Conservation (phyloP, 1,140 invertebrate genomes). For the Berghia stephanieae region DNA sequence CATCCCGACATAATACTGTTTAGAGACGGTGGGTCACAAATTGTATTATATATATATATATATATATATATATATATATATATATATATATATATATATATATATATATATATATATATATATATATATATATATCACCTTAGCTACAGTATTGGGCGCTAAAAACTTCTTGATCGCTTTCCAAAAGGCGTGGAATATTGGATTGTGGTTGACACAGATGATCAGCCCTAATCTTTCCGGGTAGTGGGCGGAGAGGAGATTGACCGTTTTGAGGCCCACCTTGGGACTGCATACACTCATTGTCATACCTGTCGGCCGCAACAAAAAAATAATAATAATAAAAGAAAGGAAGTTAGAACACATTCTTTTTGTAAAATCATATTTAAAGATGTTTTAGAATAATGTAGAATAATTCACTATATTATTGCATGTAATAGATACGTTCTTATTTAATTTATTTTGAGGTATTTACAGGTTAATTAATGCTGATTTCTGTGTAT, state of each 20-base stretch:
- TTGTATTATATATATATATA: background rate
- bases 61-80: background rate
- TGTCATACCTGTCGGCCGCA: constrained; percentile 57
- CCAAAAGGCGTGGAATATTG: constrained; percentile 63
- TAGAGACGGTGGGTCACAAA: too few relatives aligned
- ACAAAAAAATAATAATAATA: too few relatives aligned
- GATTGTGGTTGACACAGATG: constrained; percentile 61
- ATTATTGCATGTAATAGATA: too few relatives aligned
- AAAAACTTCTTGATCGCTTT: constrained; percentile 62
- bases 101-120: background rate
- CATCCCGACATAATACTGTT: too few relatives aligned
- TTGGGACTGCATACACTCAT: constrained; percentile 61
- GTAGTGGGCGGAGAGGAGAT: constrained; percentile 58
- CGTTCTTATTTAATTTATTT: background rate
- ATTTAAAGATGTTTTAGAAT: background rate
- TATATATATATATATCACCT: constrained; percentile 27
- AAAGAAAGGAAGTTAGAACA: background rate
- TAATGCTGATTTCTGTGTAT: too few relatives aligned
- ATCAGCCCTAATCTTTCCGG: constrained; percentile 62
- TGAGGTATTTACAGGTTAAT: background rate
- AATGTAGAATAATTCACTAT: too few relatives aligned
- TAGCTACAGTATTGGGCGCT: constrained; percentile 52
- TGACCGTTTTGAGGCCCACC: constrained; percentile 58
- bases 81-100: background rate
- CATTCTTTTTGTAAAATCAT: background rate